Percentiles rank a stretch among this genome's conserved stretches.
phyloP scores from a whole-genome alignment of 1,140 invertebrate species.

The Drosophila tristis region DNA sequence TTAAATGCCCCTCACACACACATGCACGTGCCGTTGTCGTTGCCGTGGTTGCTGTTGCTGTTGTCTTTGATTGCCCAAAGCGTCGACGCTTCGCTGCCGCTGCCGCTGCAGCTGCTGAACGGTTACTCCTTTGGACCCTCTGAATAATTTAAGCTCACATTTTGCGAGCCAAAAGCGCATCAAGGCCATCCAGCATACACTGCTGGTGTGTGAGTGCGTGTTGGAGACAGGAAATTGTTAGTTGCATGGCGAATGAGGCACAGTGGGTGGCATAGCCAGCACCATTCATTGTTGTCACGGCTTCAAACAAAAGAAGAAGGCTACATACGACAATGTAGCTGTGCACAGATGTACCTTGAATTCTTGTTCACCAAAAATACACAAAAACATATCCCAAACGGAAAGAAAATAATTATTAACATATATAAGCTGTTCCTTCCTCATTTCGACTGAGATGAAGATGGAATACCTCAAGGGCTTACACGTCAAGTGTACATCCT shows the following conservation, averaged over 20 bases:
- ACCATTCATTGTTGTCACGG: conserved; percentile 3
- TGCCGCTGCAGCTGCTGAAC: conserved; percentile 30
- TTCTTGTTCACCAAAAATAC: no score
- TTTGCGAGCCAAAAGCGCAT: conserved; percentile 67
- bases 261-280: conserved; percentile 17
- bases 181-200: conserved; percentile 41
- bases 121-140: conserved; percentile 38
- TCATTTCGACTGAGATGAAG: no score
- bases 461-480: no score
- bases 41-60: conserved; percentile 14
- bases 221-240: conserved; percentile 53
- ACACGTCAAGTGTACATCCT: no score
- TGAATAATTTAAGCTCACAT: conserved; percentile 74
- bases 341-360: no score
- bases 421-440: no score
- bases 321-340: neutral
- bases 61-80: conserved; percentile 64
- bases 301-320: neutral
- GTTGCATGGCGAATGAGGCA: conserved; percentile 34
- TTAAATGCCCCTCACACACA: conserved; percentile 63
- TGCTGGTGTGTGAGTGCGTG: conserved; percentile 29
- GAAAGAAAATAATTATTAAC: no score
- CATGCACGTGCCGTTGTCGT: no score
- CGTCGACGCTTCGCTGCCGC: conserved; percentile 21
- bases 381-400: no score